These are phyloP conservation scores for Lacerta bilineata DNA, from an alignment of 2,797 vertebrate species.

Conservation along the genomic window DNA sequence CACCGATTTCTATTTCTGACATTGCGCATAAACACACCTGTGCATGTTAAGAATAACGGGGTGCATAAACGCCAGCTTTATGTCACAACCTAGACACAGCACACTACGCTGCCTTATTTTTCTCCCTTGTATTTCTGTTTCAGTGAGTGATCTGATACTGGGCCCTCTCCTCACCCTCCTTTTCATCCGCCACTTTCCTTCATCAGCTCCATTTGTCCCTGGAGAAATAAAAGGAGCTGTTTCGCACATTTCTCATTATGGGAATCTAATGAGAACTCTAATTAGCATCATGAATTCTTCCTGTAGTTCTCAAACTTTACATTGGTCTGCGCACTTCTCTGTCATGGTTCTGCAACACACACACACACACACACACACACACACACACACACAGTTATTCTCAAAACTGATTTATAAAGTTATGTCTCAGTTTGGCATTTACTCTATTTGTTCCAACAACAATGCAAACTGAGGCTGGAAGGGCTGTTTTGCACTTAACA, in stretches of 20 bases:
- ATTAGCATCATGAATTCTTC: conserved; percentile 68
- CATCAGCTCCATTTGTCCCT: conserved; percentile 63
- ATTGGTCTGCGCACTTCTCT: conserved; percentile 51
- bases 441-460: conserved; percentile 23
- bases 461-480: no score
- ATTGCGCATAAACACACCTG: no score
- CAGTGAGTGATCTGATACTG: conserved; percentile 15
- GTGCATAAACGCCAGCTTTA: no score
- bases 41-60: no score
- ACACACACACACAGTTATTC: conserved; percentile 25
- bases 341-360: conserved; percentile 33
- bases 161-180: conserved; percentile 15
- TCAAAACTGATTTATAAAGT: conserved; percentile 46
- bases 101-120: conserved; percentile 34
- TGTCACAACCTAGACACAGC: no score
- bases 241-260: conserved; percentile 65
- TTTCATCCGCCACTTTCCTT: conserved; percentile 41
- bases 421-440: conserved; percentile 47
- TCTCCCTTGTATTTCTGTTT: conserved; percentile 20
- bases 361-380: neutral
- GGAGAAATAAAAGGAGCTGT: conserved; percentile 66
- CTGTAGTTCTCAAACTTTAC: conserved; percentile 62
- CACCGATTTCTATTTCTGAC: no score
- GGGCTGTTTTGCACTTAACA: no score
- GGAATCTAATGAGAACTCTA: conserved; percentile 72